Evolutionary conservation across 2,888 invertebrate species (phyloP).

Genomic region (Erpobdella octoculata): DNA sequence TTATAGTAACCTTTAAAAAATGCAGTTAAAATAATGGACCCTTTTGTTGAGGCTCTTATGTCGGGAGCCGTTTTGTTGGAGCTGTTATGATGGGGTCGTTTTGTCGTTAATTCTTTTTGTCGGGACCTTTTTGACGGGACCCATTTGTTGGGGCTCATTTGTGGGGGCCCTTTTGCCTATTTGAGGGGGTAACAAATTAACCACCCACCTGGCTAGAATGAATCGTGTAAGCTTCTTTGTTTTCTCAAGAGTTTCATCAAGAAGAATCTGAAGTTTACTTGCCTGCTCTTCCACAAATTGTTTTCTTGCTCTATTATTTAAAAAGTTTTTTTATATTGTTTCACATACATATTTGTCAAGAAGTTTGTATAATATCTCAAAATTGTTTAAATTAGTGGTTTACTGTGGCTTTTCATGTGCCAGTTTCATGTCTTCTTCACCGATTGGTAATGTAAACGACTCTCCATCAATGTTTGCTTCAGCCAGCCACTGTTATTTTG

Average conservation of each 20-base stretch:
- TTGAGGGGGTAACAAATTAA: too few relatives aligned
- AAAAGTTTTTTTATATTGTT: background rate
- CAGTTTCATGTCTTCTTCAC: slow-evolving; percentile 20
- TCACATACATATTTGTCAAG: background rate
- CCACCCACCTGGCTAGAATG: slow-evolving; percentile 21
- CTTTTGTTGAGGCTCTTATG: too few relatives aligned
- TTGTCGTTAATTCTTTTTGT: too few relatives aligned
- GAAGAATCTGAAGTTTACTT: background rate
- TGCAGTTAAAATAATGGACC: too few relatives aligned
- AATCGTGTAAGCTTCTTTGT: slow-evolving; percentile 10
- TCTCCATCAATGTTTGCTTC: slow-evolving; percentile 21
- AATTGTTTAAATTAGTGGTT: background rate
- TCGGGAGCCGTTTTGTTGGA: too few relatives aligned
- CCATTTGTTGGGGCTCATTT: too few relatives aligned
- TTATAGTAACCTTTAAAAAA: too few relatives aligned
- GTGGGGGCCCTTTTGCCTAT: too few relatives aligned
- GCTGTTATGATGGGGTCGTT: too few relatives aligned
- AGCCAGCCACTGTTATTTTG: slow-evolving; percentile 12
- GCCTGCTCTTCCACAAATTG: slow-evolving; percentile 16
- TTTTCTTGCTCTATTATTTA: slow-evolving; percentile 17
- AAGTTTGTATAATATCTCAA: background rate
- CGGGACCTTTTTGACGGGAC: too few relatives aligned
- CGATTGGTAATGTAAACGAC: slow-evolving; percentile 16
- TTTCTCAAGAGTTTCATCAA: slow-evolving; percentile 22
- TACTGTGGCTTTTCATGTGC: slow-evolving; percentile 23